A percentile compares a stretch with the other conserved stretches of the same genome.
phyloP scores from a whole-genome alignment of 2,113 vertebrate genomes.

The Herpetotheres cachinnans region DNA sequence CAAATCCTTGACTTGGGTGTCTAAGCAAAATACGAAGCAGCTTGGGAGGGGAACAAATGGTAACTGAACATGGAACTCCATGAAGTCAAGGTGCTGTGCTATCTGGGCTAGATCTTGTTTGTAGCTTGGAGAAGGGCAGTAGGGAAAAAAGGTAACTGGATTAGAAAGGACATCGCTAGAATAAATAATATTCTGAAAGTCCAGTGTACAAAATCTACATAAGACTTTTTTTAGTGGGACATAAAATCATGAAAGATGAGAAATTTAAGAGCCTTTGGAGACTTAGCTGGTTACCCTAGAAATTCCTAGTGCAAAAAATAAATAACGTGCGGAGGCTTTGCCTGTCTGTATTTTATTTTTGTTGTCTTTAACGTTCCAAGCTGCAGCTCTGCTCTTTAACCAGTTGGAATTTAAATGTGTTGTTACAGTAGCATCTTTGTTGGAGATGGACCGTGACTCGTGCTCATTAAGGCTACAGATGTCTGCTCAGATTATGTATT shows the following conservation, averaged over 20 bases:
- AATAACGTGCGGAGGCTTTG: not conserved
- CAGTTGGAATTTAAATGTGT: slow-evolving; percentile 11
- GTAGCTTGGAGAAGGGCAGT: not conserved
- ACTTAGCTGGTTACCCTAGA: not conserved
- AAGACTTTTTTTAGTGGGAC: not conserved
- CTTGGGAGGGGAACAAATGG: not conserved
- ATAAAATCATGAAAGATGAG: not conserved
- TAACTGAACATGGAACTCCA: not conserved
- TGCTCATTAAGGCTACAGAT: slow-evolving; percentile 47
- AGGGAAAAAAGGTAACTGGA: not conserved
- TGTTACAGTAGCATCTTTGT: slow-evolving; percentile 4
- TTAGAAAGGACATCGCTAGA: not conserved
- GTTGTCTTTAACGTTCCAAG: not conserved
- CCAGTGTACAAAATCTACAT: not conserved
- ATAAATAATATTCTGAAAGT: not conserved
- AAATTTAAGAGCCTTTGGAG: not conserved
- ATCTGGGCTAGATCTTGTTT: not conserved
- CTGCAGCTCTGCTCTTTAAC: slow-evolving; percentile 27
- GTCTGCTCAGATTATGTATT: slow-evolving; percentile 47
- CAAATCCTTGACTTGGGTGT: not conserved
- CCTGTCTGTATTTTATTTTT: not conserved
- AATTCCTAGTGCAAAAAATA: not conserved
- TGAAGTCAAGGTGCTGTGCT: not conserved
- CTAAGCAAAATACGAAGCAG: not conserved
- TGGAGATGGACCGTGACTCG: not conserved